Base-by-base conservation (phyloP, 2,888 invertebrate species). In the Petrolisthes cinctipes region DNA sequence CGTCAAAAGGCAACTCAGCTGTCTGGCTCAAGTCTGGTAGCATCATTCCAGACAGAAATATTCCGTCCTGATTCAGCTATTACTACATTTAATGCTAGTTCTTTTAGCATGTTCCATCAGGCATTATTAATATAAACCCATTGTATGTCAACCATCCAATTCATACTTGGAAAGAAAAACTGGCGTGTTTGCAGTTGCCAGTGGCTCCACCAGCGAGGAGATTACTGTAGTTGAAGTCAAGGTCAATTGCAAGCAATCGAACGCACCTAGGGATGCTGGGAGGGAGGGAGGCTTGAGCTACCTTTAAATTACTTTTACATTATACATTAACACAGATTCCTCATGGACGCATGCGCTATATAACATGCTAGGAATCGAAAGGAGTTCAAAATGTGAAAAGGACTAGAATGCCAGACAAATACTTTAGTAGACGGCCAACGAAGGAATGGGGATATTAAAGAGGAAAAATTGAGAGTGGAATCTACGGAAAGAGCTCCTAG, bases 1-100 rank as follows among this genome's bases (percentile, higher is more conserved):
- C 81, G 75, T 81, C 73, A 81, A 81, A 86, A 73, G 81, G 86
- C 86, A 86, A 86, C 86, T 86, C 81, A 20, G 5, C 71, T 57
- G 86, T 86, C 86, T 86, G 81, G 81, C 86, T 73, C 57, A 75
- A 86, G 86, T 86, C 86, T 86, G 86, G 81, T 86, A 86, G 86
- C 86, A 86, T 86, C 86, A 86, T 81, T 86, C 86, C 79, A 78
- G 78, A 85, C 66, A 57, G 85, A 66, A 85, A 79, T 68, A 68
- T n/a, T 83, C 51, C 66, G 85, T 79, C 53, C 79, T 51, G 20
- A 66, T 23, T 51, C 68, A 66, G 17, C n/a, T 14, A 5, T 14
- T 20, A 71, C 37, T 76, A 57, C 17, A 7, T 5, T n/a, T 51
- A 17, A 23, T 73, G 37, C 2, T 37, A 37, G 1, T 37, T 37